Evolutionary conservation across 2,888 invertebrate species (phyloP).

Genomic region (Theodoxus fluviatilis): DNA sequence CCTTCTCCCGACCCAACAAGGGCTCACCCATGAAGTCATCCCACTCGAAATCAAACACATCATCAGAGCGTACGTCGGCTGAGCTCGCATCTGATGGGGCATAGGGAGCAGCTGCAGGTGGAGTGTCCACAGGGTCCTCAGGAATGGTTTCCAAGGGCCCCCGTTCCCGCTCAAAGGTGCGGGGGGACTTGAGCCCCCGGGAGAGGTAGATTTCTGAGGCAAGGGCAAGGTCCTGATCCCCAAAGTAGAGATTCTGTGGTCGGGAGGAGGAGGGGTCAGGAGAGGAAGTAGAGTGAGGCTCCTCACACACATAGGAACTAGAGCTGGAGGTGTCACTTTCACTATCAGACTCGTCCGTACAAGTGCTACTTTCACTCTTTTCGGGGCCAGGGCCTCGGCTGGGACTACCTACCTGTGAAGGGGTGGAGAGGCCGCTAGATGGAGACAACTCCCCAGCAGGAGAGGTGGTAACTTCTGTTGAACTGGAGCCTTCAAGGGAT

Average conservation of each 20-base stretch:
- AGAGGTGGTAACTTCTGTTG: no score
- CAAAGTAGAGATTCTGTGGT: conserved; percentile 20
- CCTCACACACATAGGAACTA: conserved; percentile 30
- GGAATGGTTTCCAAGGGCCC: conserved; percentile 23
- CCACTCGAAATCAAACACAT: conserved; percentile 51
- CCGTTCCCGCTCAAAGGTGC: conserved; percentile 46
- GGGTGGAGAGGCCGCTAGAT: no score
- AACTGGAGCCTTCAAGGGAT: no score
- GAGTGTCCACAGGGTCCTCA: conserved; percentile 21
- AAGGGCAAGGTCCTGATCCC: conserved; percentile 34
- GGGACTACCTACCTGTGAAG: no score
- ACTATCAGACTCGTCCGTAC: no score
- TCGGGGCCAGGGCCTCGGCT: no score
- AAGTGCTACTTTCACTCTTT: no score
- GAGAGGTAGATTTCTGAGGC: conserved; percentile 53
- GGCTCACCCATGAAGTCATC: conserved; percentile 55
- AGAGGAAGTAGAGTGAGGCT: no score
- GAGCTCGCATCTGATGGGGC: conserved; percentile 41
- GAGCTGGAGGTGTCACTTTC: no score
- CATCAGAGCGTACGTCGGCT: conserved; percentile 41
- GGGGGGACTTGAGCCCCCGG: conserved; percentile 43
- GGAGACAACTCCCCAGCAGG: no score
- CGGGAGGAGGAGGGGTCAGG: background rate
- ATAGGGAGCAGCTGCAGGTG: no score
- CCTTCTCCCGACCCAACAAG: conserved; percentile 43